Evolutionary conservation across 2,113 vertebrate species (phyloP), one percentile per base, ranked within the genome.

Genomic region (Scartelaos histophorus): DNA sequence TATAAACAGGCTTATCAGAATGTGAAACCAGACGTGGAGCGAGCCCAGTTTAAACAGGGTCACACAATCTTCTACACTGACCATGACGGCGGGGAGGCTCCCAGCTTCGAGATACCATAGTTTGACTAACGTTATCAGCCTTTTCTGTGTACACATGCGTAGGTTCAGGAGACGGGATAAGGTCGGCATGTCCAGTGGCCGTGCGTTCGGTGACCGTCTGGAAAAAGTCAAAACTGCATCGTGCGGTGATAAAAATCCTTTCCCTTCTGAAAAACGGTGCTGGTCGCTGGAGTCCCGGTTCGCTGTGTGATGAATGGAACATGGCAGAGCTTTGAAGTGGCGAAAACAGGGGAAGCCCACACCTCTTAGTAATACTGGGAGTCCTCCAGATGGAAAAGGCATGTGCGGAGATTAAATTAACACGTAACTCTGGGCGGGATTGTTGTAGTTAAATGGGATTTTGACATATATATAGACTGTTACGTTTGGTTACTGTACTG

Each of bases 321-420:
- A 53, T 90, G 90, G 88, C 88, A 87, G 81, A 81, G 69, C 89
- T 92, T 91, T 92, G 78, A 89, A 91, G 88, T 87, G 25, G 73
- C 77, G 87, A 87, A 85, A 88, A 90, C 67, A 49, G 79, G 83
- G 82, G 85, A 78, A 85, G 69, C 73, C 69, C 29, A 62, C 25
- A 35, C 15, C 60, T 62, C 60, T 7, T 19, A 15, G 16, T 35
- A 16, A 11, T 17, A 9, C 29, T 19, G 60, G 60, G 60, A 35
- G 17, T 35, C 25, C 29, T 60, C 11, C 22, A 60, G 57, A 60
- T 60, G 29, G 60, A 62, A 62, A 62, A 62, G 15, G 25, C 58
- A 61, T 35, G 1, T 24, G 57, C 3, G 29, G 29, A 62, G 25
- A 62, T 35, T 19, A 6, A 62, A 19, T 62, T 13, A 62, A 62